Base-by-base conservation (phyloP, 2,797 vertebrate species). In the Euphonia xanthogaster region DNA sequence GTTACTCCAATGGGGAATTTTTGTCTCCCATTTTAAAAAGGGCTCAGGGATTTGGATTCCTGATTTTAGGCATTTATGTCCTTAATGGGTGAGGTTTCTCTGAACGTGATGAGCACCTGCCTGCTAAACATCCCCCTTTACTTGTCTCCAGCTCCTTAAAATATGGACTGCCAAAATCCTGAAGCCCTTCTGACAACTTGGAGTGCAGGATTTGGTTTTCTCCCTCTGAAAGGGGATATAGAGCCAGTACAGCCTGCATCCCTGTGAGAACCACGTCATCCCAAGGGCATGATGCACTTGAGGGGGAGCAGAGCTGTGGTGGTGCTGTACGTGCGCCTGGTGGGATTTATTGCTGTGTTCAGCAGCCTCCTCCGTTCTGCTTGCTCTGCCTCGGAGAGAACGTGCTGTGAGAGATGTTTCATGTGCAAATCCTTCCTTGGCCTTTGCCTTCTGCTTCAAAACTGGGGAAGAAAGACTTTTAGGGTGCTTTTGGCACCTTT, bases 291-390 rank as follows among this genome's bases (percentile, higher is more conserved):
- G 37, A 28, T 80, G 53, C n/a, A 51, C 18, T 18, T 33, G n/a
- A 63, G 4, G 51, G 78, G 65, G 57, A 95, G 68, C 72, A 68
- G 95, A 67, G 24, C 75, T 15, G 25, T 1, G 6, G 27, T 1
- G 3, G 28, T 19, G 50, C 1, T 91, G 66, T 87, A 87, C 18
- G 61, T 94, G 93, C 0, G 0, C 2, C 15, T 10, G 42, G 72
- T 86, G 90, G 90, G 95, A 97, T 95, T 96, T 96, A 94, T 91
- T 72, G 91, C 72, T 93, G n/a, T 72, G 50, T 47, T 74, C 63
- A 71, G 80, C 86, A 76, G 42, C 83, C 83, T 93, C 80, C 84
- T 82, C 80, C 0, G 0, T 65, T 94, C 84, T 12, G 6, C 79
- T 86, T 30, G 25, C 73, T 91, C 67, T 60, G 71, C 39, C 40